A percentile compares a stretch with the other conserved stretches of the same genome.
Evolutionary conservation across 2,888 invertebrate species (phyloP).

Genomic region (Apodemia hepburni): DNA sequence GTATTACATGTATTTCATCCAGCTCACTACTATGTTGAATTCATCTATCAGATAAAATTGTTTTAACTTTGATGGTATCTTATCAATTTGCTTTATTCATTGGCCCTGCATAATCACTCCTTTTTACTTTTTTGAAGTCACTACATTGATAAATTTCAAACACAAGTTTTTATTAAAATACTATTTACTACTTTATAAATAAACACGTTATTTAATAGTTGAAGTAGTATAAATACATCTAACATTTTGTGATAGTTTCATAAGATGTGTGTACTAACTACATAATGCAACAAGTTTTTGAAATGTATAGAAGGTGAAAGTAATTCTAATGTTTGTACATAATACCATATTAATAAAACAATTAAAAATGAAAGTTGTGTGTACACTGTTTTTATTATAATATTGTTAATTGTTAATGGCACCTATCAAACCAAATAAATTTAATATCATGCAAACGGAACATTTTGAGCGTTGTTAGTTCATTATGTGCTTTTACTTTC

Average conservation of each 20-base stretch:
- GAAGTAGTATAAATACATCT: neutral
- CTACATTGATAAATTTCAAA: too few relatives aligned
- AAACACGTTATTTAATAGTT: too few relatives aligned
- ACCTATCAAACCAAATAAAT: too few relatives aligned
- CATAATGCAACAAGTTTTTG: neutral
- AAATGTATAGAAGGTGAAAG: neutral
- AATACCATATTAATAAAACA: neutral
- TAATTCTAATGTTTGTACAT: neutral
- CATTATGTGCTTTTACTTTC: too few relatives aligned
- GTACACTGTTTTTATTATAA: neutral
- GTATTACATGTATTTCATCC: neutral
- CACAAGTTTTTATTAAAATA: too few relatives aligned
- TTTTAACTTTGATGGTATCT: neutral
- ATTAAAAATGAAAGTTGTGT: neutral
- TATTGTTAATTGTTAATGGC: too few relatives aligned
- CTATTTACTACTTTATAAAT: too few relatives aligned
- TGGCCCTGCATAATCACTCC: neutral
- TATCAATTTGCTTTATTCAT: conserved; percentile 1
- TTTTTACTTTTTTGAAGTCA: neutral
- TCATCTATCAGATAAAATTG: conserved; percentile 1
- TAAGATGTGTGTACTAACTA: neutral
- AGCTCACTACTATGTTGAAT: neutral
- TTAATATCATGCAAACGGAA: too few relatives aligned
- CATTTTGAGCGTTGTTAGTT: too few relatives aligned
- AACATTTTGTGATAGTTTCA: neutral